Evolutionary conservation across 2,888 invertebrate species (phyloP), one percentile per base, ranked within the genome.

Genomic region (Nomada hirtipes): DNA sequence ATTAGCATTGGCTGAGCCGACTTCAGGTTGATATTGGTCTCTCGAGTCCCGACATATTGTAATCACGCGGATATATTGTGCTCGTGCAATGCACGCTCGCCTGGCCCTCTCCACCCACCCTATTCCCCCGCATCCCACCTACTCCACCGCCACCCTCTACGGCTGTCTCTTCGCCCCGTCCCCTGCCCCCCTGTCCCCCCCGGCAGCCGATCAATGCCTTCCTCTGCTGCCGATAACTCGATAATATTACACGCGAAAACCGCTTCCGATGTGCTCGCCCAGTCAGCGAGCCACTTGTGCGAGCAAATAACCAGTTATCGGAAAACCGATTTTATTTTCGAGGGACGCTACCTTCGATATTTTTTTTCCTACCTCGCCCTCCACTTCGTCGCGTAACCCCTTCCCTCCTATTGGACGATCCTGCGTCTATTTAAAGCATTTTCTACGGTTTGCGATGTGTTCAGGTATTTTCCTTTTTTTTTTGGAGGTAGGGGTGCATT

Each of bases 271-370:
- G 89, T 90, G 90, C 90, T 90, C 91, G 89, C 90, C 90, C 90
- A 92, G 91, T 91, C 91, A 92, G 90, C 91, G 91, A 91, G 90
- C 91, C 90, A 92, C 92, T 92, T 91, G 92, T 90, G 90, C 90
- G 89, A 91, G 91, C 91, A 92, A 92, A 92, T 92, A 92, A 92
- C 89, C 91, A 90, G 91, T 92, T 92, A 92, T 92, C 91, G 92
- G 92, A 90, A 91, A 92, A 92, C 88, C 90, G 90, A 92, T 92
- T 92, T 92, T 92, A 92, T 92, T 92, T 92, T 91, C 89, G 82
- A 89, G 89, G 87, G 87, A 87, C 84, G 86, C 84, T 83, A 77
- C 88, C 88, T 77, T 78, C 80, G 83, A 84, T 88, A 86, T 86
- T 86, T 86, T 75, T 81, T 71, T 63, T 60, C 53, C 55, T 64